These are phyloP conservation scores for Thaumetopoea pityocampa DNA, from an alignment of 1,140 invertebrate species.

Conservation along the genomic window DNA sequence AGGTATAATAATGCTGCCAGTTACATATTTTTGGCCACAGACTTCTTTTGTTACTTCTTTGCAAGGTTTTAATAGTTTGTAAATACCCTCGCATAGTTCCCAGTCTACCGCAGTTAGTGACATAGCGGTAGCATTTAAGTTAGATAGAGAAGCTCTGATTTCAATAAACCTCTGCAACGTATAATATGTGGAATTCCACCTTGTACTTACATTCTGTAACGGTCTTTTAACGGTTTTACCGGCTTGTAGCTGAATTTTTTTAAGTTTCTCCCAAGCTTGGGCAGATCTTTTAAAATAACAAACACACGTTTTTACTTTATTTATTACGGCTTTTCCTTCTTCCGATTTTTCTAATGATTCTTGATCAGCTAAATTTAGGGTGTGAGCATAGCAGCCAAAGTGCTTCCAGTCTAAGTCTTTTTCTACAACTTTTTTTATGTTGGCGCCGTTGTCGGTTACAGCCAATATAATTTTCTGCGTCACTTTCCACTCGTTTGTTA, in stretches of 20 bases:
- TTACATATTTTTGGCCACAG: slow-evolving; percentile 20
- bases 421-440: slow-evolving; percentile 15
- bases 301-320: slow-evolving; percentile 20
- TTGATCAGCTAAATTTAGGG: slow-evolving; percentile 5
- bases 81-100: slow-evolving; percentile 5
- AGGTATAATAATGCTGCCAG: slow-evolving; percentile 13
- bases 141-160: slow-evolving; percentile 8
- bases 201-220: slow-evolving; percentile 13
- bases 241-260: slow-evolving; percentile 13
- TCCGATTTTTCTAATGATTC: background rate
- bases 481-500: slow-evolving; percentile 8
- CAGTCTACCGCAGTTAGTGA: slow-evolving; percentile 8
- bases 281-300: slow-evolving; percentile 19
- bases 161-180: slow-evolving; percentile 14
- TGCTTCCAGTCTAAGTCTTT: slow-evolving; percentile 8
- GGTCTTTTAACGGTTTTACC: slow-evolving; percentile 6
- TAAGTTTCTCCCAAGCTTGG: slow-evolving; percentile 18
- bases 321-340: background rate
- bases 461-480: slow-evolving; percentile 6
- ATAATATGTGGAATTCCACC: slow-evolving; percentile 22
- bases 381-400: slow-evolving; percentile 10
- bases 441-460: slow-evolving; percentile 17
- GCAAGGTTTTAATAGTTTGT: slow-evolving; percentile 7
- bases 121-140: no score
- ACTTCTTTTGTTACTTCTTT: slow-evolving; percentile 21